Base-by-base conservation (phyloP, 2,888 invertebrate genomes). In the Brachylomia viminalis region DNA sequence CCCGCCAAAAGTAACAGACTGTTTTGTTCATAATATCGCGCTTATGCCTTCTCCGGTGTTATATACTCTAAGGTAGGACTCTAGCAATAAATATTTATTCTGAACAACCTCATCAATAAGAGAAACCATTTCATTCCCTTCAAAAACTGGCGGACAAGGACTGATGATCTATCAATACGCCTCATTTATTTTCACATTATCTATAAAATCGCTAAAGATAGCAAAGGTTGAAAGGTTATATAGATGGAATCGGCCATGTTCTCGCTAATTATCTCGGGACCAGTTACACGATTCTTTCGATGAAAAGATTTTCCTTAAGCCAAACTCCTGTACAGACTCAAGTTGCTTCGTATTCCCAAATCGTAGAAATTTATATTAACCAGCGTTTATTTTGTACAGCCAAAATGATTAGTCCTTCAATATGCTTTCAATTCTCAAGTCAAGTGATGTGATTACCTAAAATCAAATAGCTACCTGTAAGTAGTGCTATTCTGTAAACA, bases 241-340 rank as follows among this genome's bases (percentile, higher is more conserved):
- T 30, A 15, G n/a, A 30, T 30, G 30, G 38, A 67, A 68, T 66
- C 11, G 17, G 47, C 20, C 1, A 30, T 2, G 42, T 20, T 38
- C 42, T 56, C 42, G n/a, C 10, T 76, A 68, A 58, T 67, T 42
- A 67, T 6, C 20, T 23, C 5, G 78, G 33, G 58, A 78, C 42
- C 42, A 33, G 49, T 68, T 68, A 52, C 5, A 15, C 17, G 17
- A 52, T 52, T 68, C 7, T 27, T 7, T 52, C 27, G 11, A 30
- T 66, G 11, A 49, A 75, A 68, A 33, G 58, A 49, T 67, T 58
- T 77, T 77, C 56, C n/a, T 42, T 38, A 6, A 47, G 38, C 42
- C n/a, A 74, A 45, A 54, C 3, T 47, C 27, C 1, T 38, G 8
- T 47, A n/a, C 30, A 75, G 42, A 66, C n/a, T 64, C 23, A 65